Base-by-base conservation (phyloP, 1,140 invertebrate species). In the Heliconius hewitsoni region DNA sequence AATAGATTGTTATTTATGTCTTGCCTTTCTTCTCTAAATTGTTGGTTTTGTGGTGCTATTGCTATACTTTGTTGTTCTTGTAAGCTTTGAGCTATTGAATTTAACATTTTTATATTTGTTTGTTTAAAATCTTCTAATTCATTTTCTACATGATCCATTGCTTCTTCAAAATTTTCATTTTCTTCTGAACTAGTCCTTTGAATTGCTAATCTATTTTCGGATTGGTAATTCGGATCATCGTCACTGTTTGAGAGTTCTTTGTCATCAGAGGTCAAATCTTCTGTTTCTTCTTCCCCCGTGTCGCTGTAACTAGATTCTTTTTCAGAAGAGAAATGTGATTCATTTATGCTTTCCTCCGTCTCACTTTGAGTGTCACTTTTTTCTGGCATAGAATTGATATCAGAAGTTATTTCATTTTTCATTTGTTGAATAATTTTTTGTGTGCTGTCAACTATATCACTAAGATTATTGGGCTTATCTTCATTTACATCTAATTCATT, bases 401-500 rank as follows among this genome's bases (percentile, higher is more conserved):
- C 95, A 75, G 95, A 95, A 84, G 95, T 95, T 78, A 96, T 96
- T 93, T 96, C 95, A 80, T 95, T 95, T 86, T 95, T 95, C 95
- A 96, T 96, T 92, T 96, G 95, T 79, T 96, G 95, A 71, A 96
- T 96, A 77, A 96, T 81, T 52, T 94, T 93, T 85, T 96, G 95
- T 13, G 96, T 96, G 72, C 95, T 95, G 76, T 95, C 94, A 5
- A 96, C 95, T 46, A 96, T 93, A 79, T 95, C 95, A 74, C 90
- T 95, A 3, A 96, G 89, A 84, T 96, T 95, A 79, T 93, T 95
- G 52, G 91, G 75, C 85, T 89, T 91, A 76, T 89, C 87, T 76
- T 90, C 86, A 71, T 83, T 50, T 79, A 50, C 16, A 70, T 57
- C 37, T 42, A 72, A 66, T 76, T 50, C 11, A 8, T 66, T 46